phyloP scores from a whole-genome alignment of 1,140 invertebrate genomes.

The Zophobas atratus region DNA sequence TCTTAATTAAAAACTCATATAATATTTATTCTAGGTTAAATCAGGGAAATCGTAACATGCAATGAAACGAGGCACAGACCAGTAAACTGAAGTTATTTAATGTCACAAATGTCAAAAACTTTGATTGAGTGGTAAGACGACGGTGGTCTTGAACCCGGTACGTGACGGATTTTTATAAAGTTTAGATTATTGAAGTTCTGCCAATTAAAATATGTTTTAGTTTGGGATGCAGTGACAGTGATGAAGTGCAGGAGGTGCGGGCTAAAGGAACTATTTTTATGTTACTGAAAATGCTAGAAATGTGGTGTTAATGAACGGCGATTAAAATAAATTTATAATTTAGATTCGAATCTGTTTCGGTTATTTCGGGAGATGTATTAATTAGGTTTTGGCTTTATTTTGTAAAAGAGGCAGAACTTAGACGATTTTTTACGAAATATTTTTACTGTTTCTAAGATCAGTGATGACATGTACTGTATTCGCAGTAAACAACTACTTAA shows the following conservation, averaged over 20 bases:
- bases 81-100: neutral
- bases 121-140: neutral
- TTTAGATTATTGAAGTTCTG: neutral
- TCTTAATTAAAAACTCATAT: slow-evolving; percentile 4
- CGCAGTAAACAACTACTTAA: too few relatives aligned
- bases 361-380: too few relatives aligned
- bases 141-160: neutral
- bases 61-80: neutral
- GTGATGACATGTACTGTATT: too few relatives aligned
- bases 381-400: too few relatives aligned
- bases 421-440: too few relatives aligned
- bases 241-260: neutral
- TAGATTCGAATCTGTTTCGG: too few relatives aligned
- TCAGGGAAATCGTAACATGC: slow-evolving; percentile 5
- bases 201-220: neutral
- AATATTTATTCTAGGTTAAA: slow-evolving; percentile 21
- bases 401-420: too few relatives aligned
- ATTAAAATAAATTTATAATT: too few relatives aligned
- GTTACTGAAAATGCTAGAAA: too few relatives aligned
- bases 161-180: neutral
- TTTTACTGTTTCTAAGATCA: too few relatives aligned
- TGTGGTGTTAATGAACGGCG: too few relatives aligned
- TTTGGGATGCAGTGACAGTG: neutral
- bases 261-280: too few relatives aligned
- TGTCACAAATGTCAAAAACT: neutral